Conservation (phyloP, 1,140 invertebrate species). For the Halotydeus destructor region DNA sequence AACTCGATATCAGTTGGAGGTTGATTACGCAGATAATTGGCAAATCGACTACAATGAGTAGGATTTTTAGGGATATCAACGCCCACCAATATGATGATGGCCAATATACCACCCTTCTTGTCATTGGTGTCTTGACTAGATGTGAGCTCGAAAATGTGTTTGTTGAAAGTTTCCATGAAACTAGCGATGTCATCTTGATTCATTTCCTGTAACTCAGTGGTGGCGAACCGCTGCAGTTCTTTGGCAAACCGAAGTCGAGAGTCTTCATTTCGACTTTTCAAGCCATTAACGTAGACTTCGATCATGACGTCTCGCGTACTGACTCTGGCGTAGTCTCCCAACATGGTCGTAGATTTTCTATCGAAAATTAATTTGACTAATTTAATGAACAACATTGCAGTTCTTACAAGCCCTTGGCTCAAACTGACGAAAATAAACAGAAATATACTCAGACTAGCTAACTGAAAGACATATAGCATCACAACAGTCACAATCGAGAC, state of each 20-base stretch:
- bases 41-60: conserved; percentile 68
- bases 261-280: conserved; percentile 73
- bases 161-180: conserved; percentile 86
- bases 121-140: conserved; percentile 75
- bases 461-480: no score
- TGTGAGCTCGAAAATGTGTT: conserved; percentile 88
- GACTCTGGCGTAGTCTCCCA: no score
- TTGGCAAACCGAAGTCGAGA: conserved; percentile 56
- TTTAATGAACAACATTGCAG: no score
- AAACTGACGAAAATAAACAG: no score
- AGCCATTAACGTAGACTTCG: conserved; percentile 44
- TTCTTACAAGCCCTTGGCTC: no score
- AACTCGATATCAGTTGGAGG: conserved; percentile 69
- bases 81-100: conserved; percentile 76
- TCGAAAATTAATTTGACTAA: no score
- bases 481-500: no score
- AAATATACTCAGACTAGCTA: no score
- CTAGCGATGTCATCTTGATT: conserved; percentile 67
- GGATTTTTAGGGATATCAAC: conserved; percentile 79
- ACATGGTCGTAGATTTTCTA: no score
- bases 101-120: conserved; percentile 81
- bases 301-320: neutral
- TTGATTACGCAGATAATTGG: conserved; percentile 73
- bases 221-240: conserved; percentile 71
- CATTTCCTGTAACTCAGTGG: conserved; percentile 71